These are phyloP conservation scores for Leptinotarsa defecta DNA, from an alignment of 1,140 invertebrate species.

Conservation along the genomic window DNA sequence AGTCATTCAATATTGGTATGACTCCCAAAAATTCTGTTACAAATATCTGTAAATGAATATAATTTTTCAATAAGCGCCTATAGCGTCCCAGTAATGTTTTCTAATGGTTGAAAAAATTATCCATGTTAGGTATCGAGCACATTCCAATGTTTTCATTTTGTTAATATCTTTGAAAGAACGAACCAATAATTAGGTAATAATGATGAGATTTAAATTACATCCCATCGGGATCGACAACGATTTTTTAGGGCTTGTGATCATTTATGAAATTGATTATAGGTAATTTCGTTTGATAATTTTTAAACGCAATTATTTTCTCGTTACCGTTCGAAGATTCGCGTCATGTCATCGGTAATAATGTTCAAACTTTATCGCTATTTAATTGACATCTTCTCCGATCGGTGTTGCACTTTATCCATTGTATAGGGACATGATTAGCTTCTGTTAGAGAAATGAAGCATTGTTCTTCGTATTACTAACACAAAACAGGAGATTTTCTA, in stretches of 20 bases:
- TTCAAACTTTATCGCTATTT: conserved; percentile 34
- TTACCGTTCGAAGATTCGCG: conserved; percentile 34
- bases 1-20: no score
- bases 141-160: conserved; percentile 4
- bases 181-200: conserved; percentile 30
- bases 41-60: no score
- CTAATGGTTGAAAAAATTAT: no score
- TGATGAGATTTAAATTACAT: conserved; percentile 46
- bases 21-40: no score
- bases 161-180: conserved; percentile 15
- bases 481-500: no score
- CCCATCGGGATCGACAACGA: conserved; percentile 33
- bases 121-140: neutral
- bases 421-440: no score
- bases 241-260: conserved; percentile 34
- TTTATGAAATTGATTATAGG: conserved; percentile 46
- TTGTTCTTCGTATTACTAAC: no score
- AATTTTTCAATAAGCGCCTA: no score
- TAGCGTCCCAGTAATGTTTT: no score
- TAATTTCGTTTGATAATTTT: conserved; percentile 46
- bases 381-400: conserved; percentile 33
- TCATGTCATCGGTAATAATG: conserved; percentile 18
- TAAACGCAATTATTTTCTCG: conserved; percentile 45
- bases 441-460: no score
- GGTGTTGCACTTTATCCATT: neutral